Percentiles rank a stretch among this genome's conserved stretches.
phyloP scores from a whole-genome alignment of 2,797 vertebrate species.

The Halcyon leucocephala region DNA sequence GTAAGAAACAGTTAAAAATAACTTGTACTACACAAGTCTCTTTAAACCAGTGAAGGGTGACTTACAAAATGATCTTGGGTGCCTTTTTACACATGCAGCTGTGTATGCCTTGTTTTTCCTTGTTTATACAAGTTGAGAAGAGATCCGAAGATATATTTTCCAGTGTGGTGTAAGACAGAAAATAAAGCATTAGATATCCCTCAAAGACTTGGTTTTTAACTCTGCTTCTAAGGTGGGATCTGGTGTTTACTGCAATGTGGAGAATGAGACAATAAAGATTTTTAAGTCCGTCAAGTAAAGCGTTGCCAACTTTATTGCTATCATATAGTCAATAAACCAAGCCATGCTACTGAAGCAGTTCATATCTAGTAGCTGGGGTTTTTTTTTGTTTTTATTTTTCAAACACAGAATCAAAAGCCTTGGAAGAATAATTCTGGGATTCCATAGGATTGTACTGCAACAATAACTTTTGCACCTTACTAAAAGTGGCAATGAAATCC shows the following conservation, averaged over 20 bases:
- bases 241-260: not conserved
- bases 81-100: not conserved
- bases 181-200: not conserved
- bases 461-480: not conserved
- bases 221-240: not conserved
- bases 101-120: not conserved
- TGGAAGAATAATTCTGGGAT: not conserved
- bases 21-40: not conserved
- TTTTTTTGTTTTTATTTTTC: not conserved
- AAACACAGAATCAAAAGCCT: not conserved
- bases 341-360: not conserved
- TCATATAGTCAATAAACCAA: not conserved
- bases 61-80: not conserved
- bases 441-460: not conserved
- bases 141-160: not conserved
- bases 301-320: not conserved
- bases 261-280: not conserved
- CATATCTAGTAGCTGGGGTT: not conserved
- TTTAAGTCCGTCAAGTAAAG: not conserved
- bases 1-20: slow-evolving; percentile 21
- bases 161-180: not conserved
- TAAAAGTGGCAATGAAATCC: not conserved
- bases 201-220: not conserved
- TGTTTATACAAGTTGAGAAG: not conserved
- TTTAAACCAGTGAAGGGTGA: not conserved